Evolutionary conservation across 2,888 invertebrate species (phyloP), one percentile per base, ranked within the genome.

Genomic region (Cremastobaeus sp.): DNA sequence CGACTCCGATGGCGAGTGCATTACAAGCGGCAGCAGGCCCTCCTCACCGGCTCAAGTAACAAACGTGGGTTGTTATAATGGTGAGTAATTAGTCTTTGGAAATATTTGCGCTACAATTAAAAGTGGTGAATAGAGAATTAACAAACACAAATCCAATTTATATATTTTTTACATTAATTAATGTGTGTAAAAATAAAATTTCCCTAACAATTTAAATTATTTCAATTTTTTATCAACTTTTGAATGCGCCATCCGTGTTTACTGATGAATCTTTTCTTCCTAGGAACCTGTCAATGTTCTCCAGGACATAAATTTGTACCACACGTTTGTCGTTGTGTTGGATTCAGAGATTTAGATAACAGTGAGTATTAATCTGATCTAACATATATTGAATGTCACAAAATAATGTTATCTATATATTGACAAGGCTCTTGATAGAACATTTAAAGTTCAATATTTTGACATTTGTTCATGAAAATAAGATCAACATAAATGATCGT

Each of bases 271-370:
- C 3, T 8, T 39, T 32, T 65, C 14, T 72, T 75, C 72, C 4
- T 64, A 86, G 86, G 79, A 3, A 69, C 75, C 2, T 86, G 86
- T 76, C 74, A 79, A 32, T 83, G 87, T 75, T 78, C 83, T 9
- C 62, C 77, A 28, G 79, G 81, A 60, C 85, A 85, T 59, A 82
- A 76, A 11, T 70, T 79, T 45, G 77, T 84, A 12, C 80, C 82
- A 45, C 79, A 82, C 34, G 65, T 66, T 28, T 78, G 62, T 17
- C 73, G 74, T 9, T 76, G 76, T 30, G 50, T 76, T 39, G 73
- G 73, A 37, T 76, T 55, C 21, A 69, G 32, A 17, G 73, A 76
- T 30, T 54, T 69, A 43, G 17, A 52, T 28, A 73, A 65, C 18
- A 25, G 73, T 69, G 4, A 52, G 52, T 62, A 45, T 15, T n/a